Evolutionary conservation across 2,888 invertebrate species (phyloP), one percentile per base, ranked within the genome.

Genomic region (Morpho helenor): DNA sequence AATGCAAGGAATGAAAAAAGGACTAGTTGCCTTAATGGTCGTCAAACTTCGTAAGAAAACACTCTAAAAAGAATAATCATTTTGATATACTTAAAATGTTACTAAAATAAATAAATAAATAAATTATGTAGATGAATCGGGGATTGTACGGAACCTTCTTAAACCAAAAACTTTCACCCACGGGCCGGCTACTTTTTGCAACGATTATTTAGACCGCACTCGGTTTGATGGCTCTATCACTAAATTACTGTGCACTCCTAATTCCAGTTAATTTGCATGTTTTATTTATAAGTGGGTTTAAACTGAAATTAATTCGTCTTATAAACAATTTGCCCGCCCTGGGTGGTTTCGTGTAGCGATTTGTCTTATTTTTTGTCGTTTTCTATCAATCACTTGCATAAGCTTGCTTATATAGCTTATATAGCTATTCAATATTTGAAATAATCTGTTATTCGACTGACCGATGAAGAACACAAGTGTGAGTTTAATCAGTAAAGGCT

Each of bases 211-310:
- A 65, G 57, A 47, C 66, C 57, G 58, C 68, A 65, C 68, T 68
- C 66, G 68, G 70, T 69, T 57, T 62, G 60, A 65, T 63, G 57
- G 47, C 63, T 65, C 59, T 62, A 63, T 66, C 61, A 52, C 52
- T 44, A 57, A 60, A 63, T 52, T 62, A 43, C 48, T 48, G 59
- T 49, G 52, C 52, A 52, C 49, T 49, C 31, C 56, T 60, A 58
- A 63, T 51, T 56, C 53, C 47, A 58, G 42, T 45, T 56, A 44
- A 60, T 63, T 63, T 60, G 56, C 49, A 56, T 57, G 22, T 57
- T 56, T 60, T 58, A 53, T 58, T 56, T 52, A 59, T 59, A 53
- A 49, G 50, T 61, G 50, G 31, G 61, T 46, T 44, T 16, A 42
- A 54, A 31, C 59, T 56, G 40, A 44, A 47, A 59, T 59, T 53